Percentiles rank a stretch among this genome's conserved stretches.
These are phyloP conservation scores for Caenorhabditis remanei DNA, from an alignment of 1,140 invertebrate genomes.

Conservation along the genomic window DNA sequence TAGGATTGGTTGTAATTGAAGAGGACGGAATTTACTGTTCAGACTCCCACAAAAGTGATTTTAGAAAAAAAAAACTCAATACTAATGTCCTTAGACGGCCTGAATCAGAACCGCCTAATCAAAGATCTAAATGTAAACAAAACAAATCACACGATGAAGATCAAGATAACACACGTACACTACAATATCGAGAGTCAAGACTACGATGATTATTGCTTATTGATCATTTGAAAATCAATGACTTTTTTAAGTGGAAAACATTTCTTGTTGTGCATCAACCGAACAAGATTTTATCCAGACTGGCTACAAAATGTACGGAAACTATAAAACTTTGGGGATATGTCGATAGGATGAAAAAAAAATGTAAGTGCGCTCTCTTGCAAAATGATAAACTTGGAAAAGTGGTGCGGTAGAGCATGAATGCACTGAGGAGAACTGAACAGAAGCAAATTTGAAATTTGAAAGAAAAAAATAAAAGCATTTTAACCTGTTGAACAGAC, in stretches of 20 bases:
- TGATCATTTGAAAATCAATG: neutral
- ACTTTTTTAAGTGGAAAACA: neutral
- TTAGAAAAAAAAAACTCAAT: neutral
- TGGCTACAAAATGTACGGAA: neutral
- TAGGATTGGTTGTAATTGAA: too few relatives aligned
- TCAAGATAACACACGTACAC: neutral
- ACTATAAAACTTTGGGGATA: neutral
- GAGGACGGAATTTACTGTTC: too few relatives aligned
- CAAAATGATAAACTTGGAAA: too few relatives aligned
- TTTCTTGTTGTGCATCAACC: neutral
- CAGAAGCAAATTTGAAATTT: too few relatives aligned
- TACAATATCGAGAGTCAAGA: neutral
- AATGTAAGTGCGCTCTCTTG: too few relatives aligned
- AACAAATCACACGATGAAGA: slow-evolving; percentile 8
- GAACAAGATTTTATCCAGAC: neutral
- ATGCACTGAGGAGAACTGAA: too few relatives aligned
- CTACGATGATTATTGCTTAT: neutral
- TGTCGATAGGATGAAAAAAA: neutral
- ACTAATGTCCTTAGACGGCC: neutral
- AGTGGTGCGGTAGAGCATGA: too few relatives aligned
- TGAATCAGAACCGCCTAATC: neutral
- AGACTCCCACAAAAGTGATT: too few relatives aligned
- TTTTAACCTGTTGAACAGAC: too few relatives aligned
- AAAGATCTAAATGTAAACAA: slow-evolving; percentile 21
- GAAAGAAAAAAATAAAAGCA: too few relatives aligned